Evolutionary conservation across 2,797 vertebrate species (phyloP).

Genomic region (Allobates femoralis): DNA sequence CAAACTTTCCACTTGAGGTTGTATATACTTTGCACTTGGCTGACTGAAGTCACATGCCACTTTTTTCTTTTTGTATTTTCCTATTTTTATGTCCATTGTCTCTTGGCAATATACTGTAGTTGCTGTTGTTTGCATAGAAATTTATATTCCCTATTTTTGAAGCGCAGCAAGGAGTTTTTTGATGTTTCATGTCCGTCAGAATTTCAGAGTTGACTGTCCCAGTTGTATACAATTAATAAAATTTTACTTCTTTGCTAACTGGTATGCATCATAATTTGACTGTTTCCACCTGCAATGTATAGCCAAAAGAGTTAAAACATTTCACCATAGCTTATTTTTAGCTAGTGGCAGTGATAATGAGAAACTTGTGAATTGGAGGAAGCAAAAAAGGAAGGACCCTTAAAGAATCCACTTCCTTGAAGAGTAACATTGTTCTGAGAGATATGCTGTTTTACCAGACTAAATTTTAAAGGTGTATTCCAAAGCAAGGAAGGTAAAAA

Average conservation of each 20-base stretch:
- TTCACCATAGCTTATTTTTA: too few species aligned
- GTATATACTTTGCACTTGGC: conserved; percentile 39
- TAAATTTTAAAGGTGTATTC: too few species aligned
- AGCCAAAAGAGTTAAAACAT: not conserved
- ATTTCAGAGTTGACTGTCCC: not conserved
- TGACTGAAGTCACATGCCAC: conserved; percentile 25
- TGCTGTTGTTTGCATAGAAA: not conserved
- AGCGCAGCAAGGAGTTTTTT: not conserved
- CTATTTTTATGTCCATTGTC: not conserved
- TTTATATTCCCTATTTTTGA: conserved; percentile 13
- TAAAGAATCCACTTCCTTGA: too few species aligned
- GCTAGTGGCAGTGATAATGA: too few species aligned
- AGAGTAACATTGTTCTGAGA: too few species aligned
- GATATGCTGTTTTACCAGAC: too few species aligned
- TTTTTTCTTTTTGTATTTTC: not conserved
- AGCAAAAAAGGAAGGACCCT: too few species aligned
- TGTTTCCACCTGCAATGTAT: not conserved
- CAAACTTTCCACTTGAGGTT: not conserved
- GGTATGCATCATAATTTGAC: too few species aligned
- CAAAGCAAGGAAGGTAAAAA: too few species aligned
- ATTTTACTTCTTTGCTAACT: conserved; percentile 33
- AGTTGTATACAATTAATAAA: conserved; percentile 49
- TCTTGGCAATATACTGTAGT: not conserved
- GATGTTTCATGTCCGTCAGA: not conserved
- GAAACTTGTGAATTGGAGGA: too few species aligned